Evolutionary conservation across 2,797 vertebrate genomes (phyloP), one percentile per base, ranked within the genome.

Genomic region (Crocodylus rhombifer): DNA sequence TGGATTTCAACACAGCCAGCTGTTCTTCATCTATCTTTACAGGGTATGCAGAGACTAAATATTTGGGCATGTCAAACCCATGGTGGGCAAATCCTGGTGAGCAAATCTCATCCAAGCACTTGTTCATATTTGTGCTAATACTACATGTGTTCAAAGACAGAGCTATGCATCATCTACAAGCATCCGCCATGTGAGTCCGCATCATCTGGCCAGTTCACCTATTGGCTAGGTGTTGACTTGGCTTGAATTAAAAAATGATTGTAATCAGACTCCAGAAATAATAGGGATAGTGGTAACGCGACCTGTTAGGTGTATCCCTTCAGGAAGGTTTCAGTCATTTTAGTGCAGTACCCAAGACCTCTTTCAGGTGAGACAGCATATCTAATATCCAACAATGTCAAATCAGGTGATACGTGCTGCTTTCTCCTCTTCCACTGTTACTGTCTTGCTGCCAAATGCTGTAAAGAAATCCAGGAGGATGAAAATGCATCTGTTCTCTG

Each of bases 391-490:
- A 80, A 28, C 28, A 64, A 15, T 64, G 15, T 17, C 42, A 51
- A 51, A 51, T 51, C 42, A 51, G 42, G 42, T 51, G 42, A 51
- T 51, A 51, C 10, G 10, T 51, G 42, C 9, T 51, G 42, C 42
- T 51, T 51, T 51, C 42, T 51, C 42, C 42, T 51, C 42, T 51
- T 9, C 42, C 42, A 51, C 42, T 51, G 42, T 51, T 51, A 51
- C 42, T 51, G 42, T 9, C 42, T 51, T 51, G 42, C 42, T 10
- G 42, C 42, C 42, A 97, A 87, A 82, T 42, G 36, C 75, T 93
- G 42, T 91, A 36, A 87, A 93, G 90, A 94, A 94, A 94, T 94
- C 30, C 74, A 61, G 85, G 92, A 88, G 60, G 2, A 96, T 91
- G 57, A 84, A 82, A 82, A 67, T 75, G 94, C 91, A 15, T 80